Evolutionary conservation across 2,888 invertebrate species (phyloP), one percentile per base, ranked within the genome.

Genomic region (Ectropis crepuscularia): DNA sequence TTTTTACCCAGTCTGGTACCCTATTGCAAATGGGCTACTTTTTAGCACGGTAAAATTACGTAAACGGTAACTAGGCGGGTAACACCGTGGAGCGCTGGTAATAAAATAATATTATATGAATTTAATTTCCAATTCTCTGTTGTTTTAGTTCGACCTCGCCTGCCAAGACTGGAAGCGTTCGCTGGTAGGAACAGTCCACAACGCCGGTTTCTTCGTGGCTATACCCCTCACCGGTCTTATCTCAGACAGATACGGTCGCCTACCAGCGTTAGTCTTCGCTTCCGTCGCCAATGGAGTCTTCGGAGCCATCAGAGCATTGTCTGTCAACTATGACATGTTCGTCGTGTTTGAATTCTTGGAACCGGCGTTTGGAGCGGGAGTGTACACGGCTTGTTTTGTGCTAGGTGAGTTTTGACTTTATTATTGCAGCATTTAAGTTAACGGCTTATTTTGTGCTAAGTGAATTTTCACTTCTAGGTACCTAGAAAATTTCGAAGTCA

Each of bases 131-230:
- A 28, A 11, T 46, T 50, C 60, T 49, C 37, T 63, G 68, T 74
- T 49, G 57, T 92, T 92, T 6, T 87, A 96, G 96, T 96, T 95
- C 83, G 85, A 94, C 76, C 88, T 96, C 12, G 94, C 94, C 65
- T 96, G 96, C 73, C 94, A 95, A 65, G 93, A 95, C 72, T 96
- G 96, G 96, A 96, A 95, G 87, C 88, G 96, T 6, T 94, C 96
- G 0, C 79, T 96, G 54, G 95, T 96, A 5, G 96, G 96, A 0
- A 96, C 96, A 1, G 92, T 96, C 10, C 96, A 96, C 82, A 96
- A 95, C 76, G 89, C 95, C 16, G 96, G 96, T 10, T 96, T 96
- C 85, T 95, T 96, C 83, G 85, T 96, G 70, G 95, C 96, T 12
- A 94, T 96, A 53, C 95, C 96, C 0, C 86, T 96, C 9, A 94